Percentiles rank a stretch among this genome's conserved stretches.
phyloP scores from a whole-genome alignment of 1,140 invertebrate species.

The Drosophila baimaii region DNA sequence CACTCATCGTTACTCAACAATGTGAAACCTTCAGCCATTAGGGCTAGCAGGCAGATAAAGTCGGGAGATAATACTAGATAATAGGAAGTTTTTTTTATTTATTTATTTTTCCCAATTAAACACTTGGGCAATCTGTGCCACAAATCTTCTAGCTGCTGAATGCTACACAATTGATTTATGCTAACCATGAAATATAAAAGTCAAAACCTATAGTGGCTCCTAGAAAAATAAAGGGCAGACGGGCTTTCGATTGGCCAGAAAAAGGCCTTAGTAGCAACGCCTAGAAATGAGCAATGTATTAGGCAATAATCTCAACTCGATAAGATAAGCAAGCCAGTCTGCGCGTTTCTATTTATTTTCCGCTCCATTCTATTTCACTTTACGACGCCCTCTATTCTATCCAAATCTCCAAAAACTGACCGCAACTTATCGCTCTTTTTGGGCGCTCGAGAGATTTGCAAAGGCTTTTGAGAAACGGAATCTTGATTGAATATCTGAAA shows the following conservation, averaged over 20 bases:
- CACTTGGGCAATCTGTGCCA: neutral
- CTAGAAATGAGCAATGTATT: conserved; percentile 44
- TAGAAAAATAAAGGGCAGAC: no score
- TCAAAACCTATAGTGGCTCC: conserved; percentile 5
- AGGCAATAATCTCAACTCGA: conserved; percentile 51
- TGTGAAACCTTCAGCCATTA: conserved; percentile 16
- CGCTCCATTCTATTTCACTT: neutral
- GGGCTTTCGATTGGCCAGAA: no score
- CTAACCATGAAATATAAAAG: conserved; percentile 30
- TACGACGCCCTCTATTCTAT: conserved; percentile 1
- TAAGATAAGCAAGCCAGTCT: conserved; percentile 32
- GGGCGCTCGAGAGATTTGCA: conserved; percentile 26
- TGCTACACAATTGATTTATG: conserved; percentile 43
- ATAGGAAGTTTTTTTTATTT: neutral
- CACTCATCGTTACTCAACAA: conserved; percentile 31
- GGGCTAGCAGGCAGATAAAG: conserved; percentile 19
- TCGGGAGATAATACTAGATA: conserved; percentile 26
- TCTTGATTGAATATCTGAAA: conserved; percentile 38
- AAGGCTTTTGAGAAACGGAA: conserved; percentile 33
- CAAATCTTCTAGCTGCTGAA: conserved; percentile 6
- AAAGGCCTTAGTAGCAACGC: conserved; percentile 32
- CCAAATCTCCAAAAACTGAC: conserved; percentile 36
- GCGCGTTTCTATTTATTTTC: conserved; percentile 8
- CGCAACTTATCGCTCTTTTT: conserved; percentile 37
- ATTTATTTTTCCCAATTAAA: conserved; percentile 38